Conservation (phyloP, 2,888 invertebrate genomes). For the Spatulosminthurus flaviceps region DNA sequence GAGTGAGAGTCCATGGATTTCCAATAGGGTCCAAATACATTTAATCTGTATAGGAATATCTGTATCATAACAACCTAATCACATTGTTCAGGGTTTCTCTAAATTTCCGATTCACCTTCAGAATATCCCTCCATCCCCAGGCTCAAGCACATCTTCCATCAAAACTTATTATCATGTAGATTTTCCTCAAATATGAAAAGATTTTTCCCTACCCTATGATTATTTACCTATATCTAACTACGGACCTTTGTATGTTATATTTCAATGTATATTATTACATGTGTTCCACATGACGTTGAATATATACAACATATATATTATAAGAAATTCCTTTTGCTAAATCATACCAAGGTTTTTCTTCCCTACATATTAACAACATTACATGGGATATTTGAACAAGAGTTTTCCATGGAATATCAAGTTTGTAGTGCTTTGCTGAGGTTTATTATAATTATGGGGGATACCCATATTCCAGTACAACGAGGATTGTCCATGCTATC, state of each 20-base stretch:
- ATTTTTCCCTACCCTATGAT: background rate
- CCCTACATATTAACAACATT: background rate
- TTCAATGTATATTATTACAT: no score
- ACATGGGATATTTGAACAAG: background rate
- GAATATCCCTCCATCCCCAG: background rate
- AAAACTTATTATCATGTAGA: background rate
- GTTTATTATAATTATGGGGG: background rate
- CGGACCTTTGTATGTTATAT: no score
- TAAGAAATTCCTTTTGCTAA: no score
- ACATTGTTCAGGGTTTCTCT: slow-evolving; percentile 18
- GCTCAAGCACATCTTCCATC: background rate
- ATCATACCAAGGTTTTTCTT: no score
- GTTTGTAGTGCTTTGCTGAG: slow-evolving; percentile 4
- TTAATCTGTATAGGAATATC: slow-evolving; percentile 30
- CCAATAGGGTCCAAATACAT: slow-evolving; percentile 6
- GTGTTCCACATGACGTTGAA: no score
- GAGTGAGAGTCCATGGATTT: no score
- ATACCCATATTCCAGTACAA: no score
- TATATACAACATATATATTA: no score
- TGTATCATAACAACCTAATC: slow-evolving; percentile 39
- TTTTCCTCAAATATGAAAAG: background rate
- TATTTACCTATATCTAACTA: no score
- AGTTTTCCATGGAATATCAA: background rate
- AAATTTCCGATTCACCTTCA: background rate
- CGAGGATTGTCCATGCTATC: no score